Evolutionary conservation across 2,113 vertebrate genomes (phyloP).

Genomic region (Condylura cristata): DNA sequence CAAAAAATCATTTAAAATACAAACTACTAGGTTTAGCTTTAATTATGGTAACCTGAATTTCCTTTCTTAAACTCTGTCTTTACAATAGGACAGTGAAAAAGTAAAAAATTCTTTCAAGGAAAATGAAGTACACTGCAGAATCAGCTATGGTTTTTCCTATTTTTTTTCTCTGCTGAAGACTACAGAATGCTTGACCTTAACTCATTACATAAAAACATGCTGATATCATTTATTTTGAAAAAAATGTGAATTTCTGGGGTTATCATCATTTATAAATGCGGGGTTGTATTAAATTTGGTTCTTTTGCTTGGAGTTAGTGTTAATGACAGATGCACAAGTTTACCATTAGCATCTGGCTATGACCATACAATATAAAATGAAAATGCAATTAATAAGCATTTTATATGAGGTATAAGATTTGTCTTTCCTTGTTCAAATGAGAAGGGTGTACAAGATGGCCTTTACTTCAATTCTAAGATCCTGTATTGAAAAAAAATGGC

Average conservation of each 20-base stretch:
- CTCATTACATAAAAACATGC: neutral
- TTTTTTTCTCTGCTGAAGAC: neutral
- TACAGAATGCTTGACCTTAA: neutral
- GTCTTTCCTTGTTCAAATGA: neutral
- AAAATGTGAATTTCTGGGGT: neutral
- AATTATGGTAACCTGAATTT: neutral
- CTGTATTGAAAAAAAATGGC: neutral
- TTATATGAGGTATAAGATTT: neutral
- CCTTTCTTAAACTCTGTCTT: neutral
- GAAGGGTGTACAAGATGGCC: neutral
- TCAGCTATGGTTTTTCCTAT: neutral
- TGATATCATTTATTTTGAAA: neutral
- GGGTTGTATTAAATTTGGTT: neutral
- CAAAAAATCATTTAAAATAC: neutral
- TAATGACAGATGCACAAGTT: neutral
- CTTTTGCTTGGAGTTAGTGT: neutral
- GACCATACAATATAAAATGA: neutral
- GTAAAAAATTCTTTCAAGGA: neutral
- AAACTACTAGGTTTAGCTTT: neutral
- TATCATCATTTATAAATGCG: neutral
- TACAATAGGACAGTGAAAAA: neutral
- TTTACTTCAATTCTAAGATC: slow-evolving; percentile 17
- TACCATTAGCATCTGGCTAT: neutral
- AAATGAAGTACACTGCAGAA: neutral
- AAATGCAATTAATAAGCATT: neutral